Conservation (phyloP, 2,113 vertebrate species). For the Pipra filicauda region DNA sequence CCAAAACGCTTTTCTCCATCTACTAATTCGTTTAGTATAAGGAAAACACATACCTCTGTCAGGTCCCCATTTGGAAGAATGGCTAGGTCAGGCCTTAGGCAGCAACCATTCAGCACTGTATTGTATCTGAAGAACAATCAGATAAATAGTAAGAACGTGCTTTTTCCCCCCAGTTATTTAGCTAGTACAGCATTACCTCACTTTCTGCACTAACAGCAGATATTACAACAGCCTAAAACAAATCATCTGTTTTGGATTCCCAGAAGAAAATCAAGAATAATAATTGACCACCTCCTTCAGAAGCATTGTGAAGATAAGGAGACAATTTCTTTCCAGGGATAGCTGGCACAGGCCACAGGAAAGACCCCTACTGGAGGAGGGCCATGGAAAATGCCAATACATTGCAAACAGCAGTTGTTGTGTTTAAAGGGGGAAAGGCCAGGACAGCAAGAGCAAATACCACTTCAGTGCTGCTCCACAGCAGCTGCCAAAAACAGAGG, state of each 20-base stretch:
- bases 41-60: slow-evolving; percentile 81
- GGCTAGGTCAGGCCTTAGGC: slow-evolving; percentile 86
- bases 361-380: not conserved
- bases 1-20: not conserved
- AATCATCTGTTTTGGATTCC: not conserved
- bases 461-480: not conserved
- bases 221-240: not conserved
- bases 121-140: slow-evolving; percentile 80
- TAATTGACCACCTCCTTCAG: not conserved
- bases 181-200: not conserved
- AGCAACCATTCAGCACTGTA: slow-evolving; percentile 84
- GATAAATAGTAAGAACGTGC: not conserved
- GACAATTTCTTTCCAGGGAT: not conserved
- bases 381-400: not conserved
- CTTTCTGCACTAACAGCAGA: not conserved
- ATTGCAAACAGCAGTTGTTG: not conserved
- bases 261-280: not conserved
- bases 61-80: slow-evolving; percentile 87
- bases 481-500: not conserved
- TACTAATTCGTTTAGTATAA: not conserved
- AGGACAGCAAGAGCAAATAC: not conserved
- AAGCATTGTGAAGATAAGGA: not conserved
- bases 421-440: not conserved
- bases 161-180: not conserved
- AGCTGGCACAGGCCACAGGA: not conserved